Conservation (phyloP, 1,140 invertebrate species). For the Batillaria attramentaria region DNA sequence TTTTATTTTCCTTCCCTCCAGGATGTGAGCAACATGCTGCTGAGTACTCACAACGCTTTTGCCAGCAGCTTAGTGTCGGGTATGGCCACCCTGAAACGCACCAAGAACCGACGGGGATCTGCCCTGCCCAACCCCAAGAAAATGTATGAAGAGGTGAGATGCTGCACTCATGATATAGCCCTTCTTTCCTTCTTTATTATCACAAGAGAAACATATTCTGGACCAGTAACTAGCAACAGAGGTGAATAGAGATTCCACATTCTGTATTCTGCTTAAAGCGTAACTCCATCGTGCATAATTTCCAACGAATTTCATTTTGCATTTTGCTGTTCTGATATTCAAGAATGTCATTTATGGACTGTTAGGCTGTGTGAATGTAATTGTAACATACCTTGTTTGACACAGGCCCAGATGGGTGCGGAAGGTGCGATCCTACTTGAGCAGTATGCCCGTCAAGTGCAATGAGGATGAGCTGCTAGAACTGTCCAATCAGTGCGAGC, state of each 20-base stretch:
- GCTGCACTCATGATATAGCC: too few species aligned
- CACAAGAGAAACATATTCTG: too few species aligned
- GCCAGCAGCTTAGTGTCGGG: slow-evolving; percentile 62
- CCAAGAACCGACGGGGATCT: slow-evolving; percentile 82
- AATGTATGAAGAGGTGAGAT: slow-evolving; percentile 94
- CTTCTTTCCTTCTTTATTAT: too few species aligned
- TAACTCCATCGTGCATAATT: not conserved
- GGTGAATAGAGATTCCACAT: too few species aligned
- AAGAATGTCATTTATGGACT: not conserved
- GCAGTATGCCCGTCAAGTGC: slow-evolving; percentile 90
- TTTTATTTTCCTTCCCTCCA: too few species aligned
- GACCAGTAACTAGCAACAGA: too few species aligned
- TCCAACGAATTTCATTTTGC: not conserved
- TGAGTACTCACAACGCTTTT: slow-evolving; percentile 54
- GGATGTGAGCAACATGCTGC: slow-evolving; percentile 67
- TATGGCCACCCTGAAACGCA: slow-evolving; percentile 90
- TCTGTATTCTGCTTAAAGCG: too few species aligned
- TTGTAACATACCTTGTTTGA: too few species aligned
- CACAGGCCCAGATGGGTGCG: slow-evolving; percentile 94
- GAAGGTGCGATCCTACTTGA: slow-evolving; percentile 94
- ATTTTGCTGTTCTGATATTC: not conserved
- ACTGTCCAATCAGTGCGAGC: slow-evolving; percentile 92
- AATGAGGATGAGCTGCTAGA: slow-evolving; percentile 92
- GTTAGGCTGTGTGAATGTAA: not conserved
- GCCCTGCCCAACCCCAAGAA: slow-evolving; percentile 95